These are phyloP conservation scores for Pseudachorutes palmiensis DNA, from an alignment of 1,140 invertebrate genomes.

Conservation along the genomic window DNA sequence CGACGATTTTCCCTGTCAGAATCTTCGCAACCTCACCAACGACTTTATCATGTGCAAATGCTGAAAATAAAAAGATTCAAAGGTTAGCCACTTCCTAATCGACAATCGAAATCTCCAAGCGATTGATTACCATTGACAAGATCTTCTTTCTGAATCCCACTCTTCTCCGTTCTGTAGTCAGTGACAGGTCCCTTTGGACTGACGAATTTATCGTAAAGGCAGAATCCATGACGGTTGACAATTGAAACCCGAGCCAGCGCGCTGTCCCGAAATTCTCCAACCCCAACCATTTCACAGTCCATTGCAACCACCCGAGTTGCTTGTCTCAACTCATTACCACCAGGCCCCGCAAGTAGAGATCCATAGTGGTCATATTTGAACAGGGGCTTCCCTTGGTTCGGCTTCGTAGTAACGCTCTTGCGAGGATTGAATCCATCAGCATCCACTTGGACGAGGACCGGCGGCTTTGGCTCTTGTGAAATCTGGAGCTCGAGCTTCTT, in stretches of 20 bases:
- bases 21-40: slow-evolving; percentile 74
- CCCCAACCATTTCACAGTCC: slow-evolving; percentile 96
- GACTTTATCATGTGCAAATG: slow-evolving; percentile 59
- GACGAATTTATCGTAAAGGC: slow-evolving; percentile 85
- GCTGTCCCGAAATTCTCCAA: slow-evolving; percentile 58
- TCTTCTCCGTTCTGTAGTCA: slow-evolving; percentile 82
- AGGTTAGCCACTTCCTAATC: slow-evolving; percentile 5
- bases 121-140: slow-evolving; percentile 49
- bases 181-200: slow-evolving; percentile 66
- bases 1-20: slow-evolving; percentile 62
- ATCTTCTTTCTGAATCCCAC: slow-evolving; percentile 71
- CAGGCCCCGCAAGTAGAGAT: too few species aligned
- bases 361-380: too few species aligned
- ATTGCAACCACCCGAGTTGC: slow-evolving; percentile 57
- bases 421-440: too few species aligned
- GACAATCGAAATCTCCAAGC: neutral
- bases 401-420: too few species aligned
- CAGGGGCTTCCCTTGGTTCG: too few species aligned
- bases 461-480: too few species aligned
- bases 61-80: slow-evolving; percentile 36
- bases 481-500: too few species aligned
- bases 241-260: slow-evolving; percentile 84
- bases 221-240: slow-evolving; percentile 77
- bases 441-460: too few species aligned
- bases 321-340: too few species aligned